Evolutionary conservation across 2,797 vertebrate genomes (phyloP), one percentile per base, ranked within the genome.

Genomic region (Hydrophis major): DNA sequence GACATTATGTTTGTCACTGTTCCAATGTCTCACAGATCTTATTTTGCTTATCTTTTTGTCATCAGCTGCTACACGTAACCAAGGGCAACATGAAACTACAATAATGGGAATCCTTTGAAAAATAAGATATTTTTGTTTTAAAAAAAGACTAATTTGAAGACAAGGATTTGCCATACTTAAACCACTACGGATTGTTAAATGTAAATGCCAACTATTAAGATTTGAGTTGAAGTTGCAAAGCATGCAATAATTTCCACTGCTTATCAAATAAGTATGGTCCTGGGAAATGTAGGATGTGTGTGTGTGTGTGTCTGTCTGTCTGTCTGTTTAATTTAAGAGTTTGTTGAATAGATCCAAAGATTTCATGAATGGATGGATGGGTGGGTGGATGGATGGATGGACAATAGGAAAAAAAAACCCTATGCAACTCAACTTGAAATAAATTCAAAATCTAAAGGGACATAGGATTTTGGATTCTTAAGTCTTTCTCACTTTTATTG

Each of bases 401-500:
- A 28, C 16, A 74, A 74, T 18, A 37, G 22, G 16, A 7, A 37
- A 18, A 74, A 74, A 18, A 74, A 94, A 95, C 95, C 59, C 87
- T 87, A 94, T 94, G 28, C 92, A 91, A 97, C 91, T 16, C 3
- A 53, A 94, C 94, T 95, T 93, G 28, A 32, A 53, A 93, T 69
- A 89, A 92, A 93, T 89, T 66, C 57, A 95, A 96, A 96, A 94
- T 32, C 86, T 89, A 89, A 69, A 92, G 94, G 96, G 96, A 97
- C 96, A 96, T 90, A 95, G 60, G 6, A 92, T 69, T 95, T 96
- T 86, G 94, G 94, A 97, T 89, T 93, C 91, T 96, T 92, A 93
- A 89, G 89, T 95, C 94, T 95, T 96, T 92, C 7, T 37, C 13
- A 2, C 55, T 95, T 95, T 55, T 94, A 95, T 95, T 95, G 93